Evolutionary conservation across 1,140 invertebrate species (phyloP), one percentile per base, ranked within the genome.

Genomic region (Micrasema longulum): DNA sequence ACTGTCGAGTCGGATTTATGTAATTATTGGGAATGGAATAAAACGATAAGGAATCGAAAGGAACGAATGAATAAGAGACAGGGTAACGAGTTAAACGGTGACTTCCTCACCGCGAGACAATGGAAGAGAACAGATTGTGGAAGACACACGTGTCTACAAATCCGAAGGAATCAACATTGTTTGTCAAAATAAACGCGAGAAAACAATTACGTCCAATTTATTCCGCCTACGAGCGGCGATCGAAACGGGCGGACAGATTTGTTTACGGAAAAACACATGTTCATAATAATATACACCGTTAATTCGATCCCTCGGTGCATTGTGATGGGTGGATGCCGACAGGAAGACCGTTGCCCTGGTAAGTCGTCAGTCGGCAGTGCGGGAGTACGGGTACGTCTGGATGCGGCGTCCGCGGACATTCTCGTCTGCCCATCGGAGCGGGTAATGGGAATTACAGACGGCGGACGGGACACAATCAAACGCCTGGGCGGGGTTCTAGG

Each of bases 131-230:
- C 9, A 45, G 5, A 1, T 4, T 20, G 23, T 12, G 14, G 23
- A 52, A 10, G 16, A 55, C 26, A 57, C 53, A 16, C 53, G 53
- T 16, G 53, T 31, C 16, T 35, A 57, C 53, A 53, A 53, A 22
- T 53, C n/a, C 53, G 26, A 36, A 20, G 53, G n/a, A n/a, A n/a
- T 57, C 53, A 38, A 57, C 53, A 57, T 31, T 57, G 35, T 26
- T 57, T 35, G n/a, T 14, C 0, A 57, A 52, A 57, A 57, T 31
- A 57, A 57, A 57, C 26, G 53, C 14, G 18, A 35, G 26, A 11
- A 57, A 57, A 57, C 31, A 57, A 57, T 57, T 57, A n/a, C 52
- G 35, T 35, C 20, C 53, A 57, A 57, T 57, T 57, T 57, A 57
- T 57, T 57, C 53, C 31, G 14, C 53, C 53, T 18, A 53, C 53